Evolutionary conservation across 2,888 invertebrate genomes (phyloP).

Genomic region (Ptychoptera contaminata): DNA sequence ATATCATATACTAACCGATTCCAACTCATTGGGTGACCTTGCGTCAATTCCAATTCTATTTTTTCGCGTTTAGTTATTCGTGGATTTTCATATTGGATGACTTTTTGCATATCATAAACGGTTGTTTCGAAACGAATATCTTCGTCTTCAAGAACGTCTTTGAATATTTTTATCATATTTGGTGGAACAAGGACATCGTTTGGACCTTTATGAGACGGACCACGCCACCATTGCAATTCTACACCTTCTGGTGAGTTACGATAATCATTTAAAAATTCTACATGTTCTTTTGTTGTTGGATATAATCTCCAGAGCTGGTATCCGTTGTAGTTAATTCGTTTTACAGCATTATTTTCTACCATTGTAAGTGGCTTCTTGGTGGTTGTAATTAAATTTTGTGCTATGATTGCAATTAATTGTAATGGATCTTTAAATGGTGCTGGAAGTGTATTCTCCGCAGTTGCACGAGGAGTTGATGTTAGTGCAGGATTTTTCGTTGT

Average conservation of each 20-base stretch:
- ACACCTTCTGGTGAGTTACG: constrained; percentile 32
- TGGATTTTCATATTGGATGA: constrained; percentile 50
- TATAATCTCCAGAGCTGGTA: constrained; percentile 35
- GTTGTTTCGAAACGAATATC: constrained; percentile 48
- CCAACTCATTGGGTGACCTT: constrained; percentile 54
- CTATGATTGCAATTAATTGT: not conserved
- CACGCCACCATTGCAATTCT: constrained; percentile 42
- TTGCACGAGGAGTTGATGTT: constrained; percentile 19
- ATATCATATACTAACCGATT: constrained; percentile 16
- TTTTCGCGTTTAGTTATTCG: constrained; percentile 44
- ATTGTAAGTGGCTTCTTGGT: not conserved
- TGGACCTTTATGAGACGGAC: constrained; percentile 33
- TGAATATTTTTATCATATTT: constrained; percentile 40
- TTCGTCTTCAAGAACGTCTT: constrained; percentile 41
- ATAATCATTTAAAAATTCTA: constrained; percentile 30
- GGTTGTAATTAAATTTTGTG: not conserved
- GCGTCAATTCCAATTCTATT: constrained; percentile 37
- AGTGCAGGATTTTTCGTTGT: constrained; percentile 19
- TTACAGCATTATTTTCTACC: not conserved
- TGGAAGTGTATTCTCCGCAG: constrained; percentile 13
- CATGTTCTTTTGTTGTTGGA: constrained; percentile 30
- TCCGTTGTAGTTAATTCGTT: constrained; percentile 26
- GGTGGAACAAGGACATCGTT: constrained; percentile 62
- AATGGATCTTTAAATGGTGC: not conserved
- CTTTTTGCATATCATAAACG: constrained; percentile 59